Percentiles rank a stretch among this genome's conserved stretches.
Evolutionary conservation across 2,113 vertebrate species (phyloP).

Genomic region (Ammodytes marinus): DNA sequence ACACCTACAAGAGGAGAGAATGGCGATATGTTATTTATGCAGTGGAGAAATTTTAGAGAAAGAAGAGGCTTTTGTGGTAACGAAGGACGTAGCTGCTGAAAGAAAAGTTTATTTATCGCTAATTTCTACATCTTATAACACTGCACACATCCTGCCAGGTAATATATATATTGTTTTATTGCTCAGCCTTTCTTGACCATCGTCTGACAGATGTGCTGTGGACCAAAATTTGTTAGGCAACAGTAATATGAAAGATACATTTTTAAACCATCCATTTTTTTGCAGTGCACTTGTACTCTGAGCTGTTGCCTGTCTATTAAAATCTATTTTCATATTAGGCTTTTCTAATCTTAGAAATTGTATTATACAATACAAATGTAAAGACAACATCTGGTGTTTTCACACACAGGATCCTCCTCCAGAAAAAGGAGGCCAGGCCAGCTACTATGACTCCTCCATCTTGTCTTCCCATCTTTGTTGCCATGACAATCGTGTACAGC

Average conservation of each 20-base stretch:
- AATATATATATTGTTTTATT: neutral
- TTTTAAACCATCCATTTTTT: constrained; percentile 12
- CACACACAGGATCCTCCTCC: constrained; percentile 20
- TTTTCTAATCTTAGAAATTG: neutral
- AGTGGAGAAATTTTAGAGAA: neutral
- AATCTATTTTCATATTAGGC: neutral
- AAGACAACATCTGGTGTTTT: constrained; percentile 56
- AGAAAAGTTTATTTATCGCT: neutral
- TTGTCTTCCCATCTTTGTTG: constrained; percentile 78
- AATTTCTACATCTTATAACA: neutral
- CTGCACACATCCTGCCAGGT: neutral
- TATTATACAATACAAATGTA: constrained; percentile 3
- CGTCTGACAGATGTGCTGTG: constrained; percentile 5
- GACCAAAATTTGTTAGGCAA: neutral
- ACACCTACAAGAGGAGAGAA: neutral
- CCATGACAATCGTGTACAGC: constrained; percentile 80
- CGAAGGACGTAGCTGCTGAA: neutral
- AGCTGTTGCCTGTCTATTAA: neutral
- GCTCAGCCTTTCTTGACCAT: neutral
- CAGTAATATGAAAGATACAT: neutral
- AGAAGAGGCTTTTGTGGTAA: constrained; percentile 2
- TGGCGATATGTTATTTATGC: neutral
- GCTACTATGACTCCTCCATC: constrained; percentile 67
- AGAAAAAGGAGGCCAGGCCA: constrained; percentile 71
- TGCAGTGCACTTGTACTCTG: neutral